phyloP scores from a whole-genome alignment of 1,140 invertebrate species.

The Homarus americanus region DNA sequence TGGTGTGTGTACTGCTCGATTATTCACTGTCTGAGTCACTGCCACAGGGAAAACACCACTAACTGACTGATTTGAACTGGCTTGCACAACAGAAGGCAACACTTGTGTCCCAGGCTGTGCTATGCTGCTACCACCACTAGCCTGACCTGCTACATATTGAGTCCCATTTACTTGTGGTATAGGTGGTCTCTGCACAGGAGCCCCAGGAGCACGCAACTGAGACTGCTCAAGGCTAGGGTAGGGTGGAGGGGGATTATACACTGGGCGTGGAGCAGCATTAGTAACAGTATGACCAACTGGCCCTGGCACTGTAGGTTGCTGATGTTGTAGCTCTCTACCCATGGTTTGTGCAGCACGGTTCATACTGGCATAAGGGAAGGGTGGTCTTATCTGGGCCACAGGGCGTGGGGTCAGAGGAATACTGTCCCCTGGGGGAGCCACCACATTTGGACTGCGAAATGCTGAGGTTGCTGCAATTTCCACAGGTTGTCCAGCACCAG shows the following conservation, averaged over 20 bases:
- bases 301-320: slow-evolving; percentile 61
- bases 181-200: slow-evolving; percentile 38
- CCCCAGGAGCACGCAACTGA: slow-evolving; percentile 60
- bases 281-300: slow-evolving; percentile 63
- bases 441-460: slow-evolving; percentile 78
- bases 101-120: slow-evolving; percentile 43
- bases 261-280: slow-evolving; percentile 33
- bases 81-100: slow-evolving; percentile 53
- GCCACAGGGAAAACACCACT: slow-evolving; percentile 54
- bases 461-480: slow-evolving; percentile 76
- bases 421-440: slow-evolving; percentile 77
- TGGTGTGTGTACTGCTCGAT: slow-evolving; percentile 30
- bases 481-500: slow-evolving; percentile 75
- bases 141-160: slow-evolving; percentile 49
- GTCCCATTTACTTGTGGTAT: slow-evolving; percentile 55
- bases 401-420: slow-evolving; percentile 76
- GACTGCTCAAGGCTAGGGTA: slow-evolving; percentile 71
- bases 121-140: slow-evolving; percentile 13
- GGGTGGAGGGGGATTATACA: slow-evolving; percentile 61
- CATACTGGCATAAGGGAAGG: slow-evolving; percentile 93
- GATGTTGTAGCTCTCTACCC: slow-evolving; percentile 73
- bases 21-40: slow-evolving; percentile 47
- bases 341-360: slow-evolving; percentile 86
- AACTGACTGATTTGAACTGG: slow-evolving; percentile 53
- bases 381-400: slow-evolving; percentile 76